A percentile compares a stretch with the other conserved stretches of the same genome.
Conservation (phyloP, 1,140 invertebrate species). For the Aphis gossypii region DNA sequence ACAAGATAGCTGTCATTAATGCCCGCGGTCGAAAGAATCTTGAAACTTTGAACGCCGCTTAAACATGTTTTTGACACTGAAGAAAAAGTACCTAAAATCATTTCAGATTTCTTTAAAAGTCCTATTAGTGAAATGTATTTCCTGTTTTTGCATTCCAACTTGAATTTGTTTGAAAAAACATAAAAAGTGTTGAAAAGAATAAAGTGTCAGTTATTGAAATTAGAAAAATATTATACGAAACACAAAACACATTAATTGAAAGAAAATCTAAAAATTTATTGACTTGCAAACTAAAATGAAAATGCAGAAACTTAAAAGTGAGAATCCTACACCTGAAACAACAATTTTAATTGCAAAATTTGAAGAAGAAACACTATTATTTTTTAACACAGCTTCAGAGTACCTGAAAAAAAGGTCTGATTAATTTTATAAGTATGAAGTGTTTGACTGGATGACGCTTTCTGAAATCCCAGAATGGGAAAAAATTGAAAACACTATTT, state of each 20-base stretch:
- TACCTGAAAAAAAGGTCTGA: background rate
- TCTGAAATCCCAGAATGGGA: background rate
- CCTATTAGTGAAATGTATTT: background rate
- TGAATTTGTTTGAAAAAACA: conserved; percentile 2
- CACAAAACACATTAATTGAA: too few species aligned
- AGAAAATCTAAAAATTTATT: too few species aligned
- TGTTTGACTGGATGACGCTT: conserved; percentile 2
- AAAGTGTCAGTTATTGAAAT: conserved; percentile 8
- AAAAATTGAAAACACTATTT: conserved; percentile 15
- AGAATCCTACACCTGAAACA: too few species aligned
- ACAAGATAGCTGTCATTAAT: background rate
- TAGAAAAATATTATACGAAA: conserved; percentile 3
- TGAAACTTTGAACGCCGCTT: background rate
- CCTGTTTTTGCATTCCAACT: background rate
- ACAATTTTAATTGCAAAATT: background rate
- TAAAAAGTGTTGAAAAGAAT: background rate
- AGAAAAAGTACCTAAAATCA: too few species aligned
- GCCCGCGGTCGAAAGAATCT: background rate
- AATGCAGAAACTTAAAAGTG: too few species aligned
- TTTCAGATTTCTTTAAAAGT: background rate
- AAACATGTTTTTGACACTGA: too few species aligned
- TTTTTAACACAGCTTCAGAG: background rate
- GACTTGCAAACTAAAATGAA: too few species aligned
- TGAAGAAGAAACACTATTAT: background rate
- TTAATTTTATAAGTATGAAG: background rate